phyloP scores from a whole-genome alignment of 2,113 vertebrate genomes.

The Cisticola juncidis region DNA sequence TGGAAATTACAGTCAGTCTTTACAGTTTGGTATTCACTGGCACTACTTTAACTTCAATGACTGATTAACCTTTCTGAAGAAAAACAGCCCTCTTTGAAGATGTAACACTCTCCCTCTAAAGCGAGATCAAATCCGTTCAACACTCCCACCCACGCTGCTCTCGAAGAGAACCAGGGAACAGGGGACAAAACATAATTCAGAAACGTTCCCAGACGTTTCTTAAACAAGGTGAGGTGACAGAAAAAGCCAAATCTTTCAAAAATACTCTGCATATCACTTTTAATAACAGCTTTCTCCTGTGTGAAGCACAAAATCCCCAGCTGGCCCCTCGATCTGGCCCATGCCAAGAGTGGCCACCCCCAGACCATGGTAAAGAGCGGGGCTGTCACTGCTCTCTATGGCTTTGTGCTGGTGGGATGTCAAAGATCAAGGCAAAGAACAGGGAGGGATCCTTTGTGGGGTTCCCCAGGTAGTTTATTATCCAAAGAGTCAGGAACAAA shows the following conservation, averaged over 20 bases:
- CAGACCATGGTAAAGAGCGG: no score
- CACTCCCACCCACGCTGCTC: constrained; percentile 41
- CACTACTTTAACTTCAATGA: neutral
- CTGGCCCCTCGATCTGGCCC: no score
- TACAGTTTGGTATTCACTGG: neutral
- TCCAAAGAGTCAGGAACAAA: no score
- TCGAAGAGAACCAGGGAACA: neutral
- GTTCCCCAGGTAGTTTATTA: no score
- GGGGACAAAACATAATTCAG: neutral
- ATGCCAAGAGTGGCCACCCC: no score
- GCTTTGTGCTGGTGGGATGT: no score
- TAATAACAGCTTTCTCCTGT: neutral
- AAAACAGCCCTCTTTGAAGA: constrained; percentile 8
- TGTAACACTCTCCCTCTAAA: constrained; percentile 12
- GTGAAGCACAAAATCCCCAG: no score
- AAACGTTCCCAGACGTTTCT: neutral
- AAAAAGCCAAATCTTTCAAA: neutral
- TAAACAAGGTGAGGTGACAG: constrained; percentile 6
- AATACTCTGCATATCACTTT: neutral
- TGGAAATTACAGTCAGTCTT: neutral
- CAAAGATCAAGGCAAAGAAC: no score
- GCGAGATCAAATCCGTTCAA: constrained; percentile 19
- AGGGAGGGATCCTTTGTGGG: no score
- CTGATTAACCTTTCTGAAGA: constrained; percentile 20
- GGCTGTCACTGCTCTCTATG: no score